Conservation (phyloP, 1,140 invertebrate species). For the Fopius arisanus region DNA sequence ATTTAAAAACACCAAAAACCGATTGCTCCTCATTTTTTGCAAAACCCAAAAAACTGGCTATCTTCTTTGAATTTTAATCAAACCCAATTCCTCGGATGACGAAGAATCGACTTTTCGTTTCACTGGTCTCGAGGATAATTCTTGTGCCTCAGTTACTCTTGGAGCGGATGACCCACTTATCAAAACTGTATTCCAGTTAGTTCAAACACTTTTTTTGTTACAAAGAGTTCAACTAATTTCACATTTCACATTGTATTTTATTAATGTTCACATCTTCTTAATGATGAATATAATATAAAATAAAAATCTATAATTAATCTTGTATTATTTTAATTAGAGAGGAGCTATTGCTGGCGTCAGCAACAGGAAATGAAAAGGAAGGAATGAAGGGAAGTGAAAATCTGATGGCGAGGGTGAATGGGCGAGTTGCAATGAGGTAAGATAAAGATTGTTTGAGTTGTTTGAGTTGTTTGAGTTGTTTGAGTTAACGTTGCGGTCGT, state of each 20-base stretch:
- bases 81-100: background rate
- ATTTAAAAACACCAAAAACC: background rate
- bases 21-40: background rate
- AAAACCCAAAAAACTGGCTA: background rate
- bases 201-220: background rate
- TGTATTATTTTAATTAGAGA: no score
- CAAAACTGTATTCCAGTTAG: slow-evolving; percentile 15
- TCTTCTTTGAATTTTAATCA: background rate
- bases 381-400: no score
- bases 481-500: slow-evolving; percentile 46
- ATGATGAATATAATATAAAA: no score
- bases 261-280: background rate
- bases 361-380: no score
- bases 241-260: background rate
- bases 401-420: no score
- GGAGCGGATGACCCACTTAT: slow-evolving; percentile 37
- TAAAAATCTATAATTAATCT: no score
- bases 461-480: no score
- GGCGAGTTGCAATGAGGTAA: background rate
- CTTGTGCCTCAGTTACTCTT: slow-evolving; percentile 9
- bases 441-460: slow-evolving; percentile 29
- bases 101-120: background rate
- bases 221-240: background rate
- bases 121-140: background rate
- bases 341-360: no score